Conservation (phyloP, 64 coral and sea anemone genomes). For the Stylophora pistillata region DNA sequence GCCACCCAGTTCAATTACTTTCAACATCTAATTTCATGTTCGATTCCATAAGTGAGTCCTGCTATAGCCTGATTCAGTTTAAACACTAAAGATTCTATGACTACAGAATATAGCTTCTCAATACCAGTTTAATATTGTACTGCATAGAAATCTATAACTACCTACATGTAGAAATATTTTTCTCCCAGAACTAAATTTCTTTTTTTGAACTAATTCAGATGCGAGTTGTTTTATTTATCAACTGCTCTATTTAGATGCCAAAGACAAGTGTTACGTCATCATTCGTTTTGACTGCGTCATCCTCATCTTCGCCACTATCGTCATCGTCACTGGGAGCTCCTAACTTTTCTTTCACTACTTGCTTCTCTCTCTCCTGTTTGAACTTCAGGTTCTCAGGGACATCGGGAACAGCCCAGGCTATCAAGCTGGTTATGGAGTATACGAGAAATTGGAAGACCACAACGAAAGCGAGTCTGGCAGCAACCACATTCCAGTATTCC, state of each 20-base stretch:
- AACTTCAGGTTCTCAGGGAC: conserved; percentile 67
- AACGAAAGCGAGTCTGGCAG: conserved; percentile 82
- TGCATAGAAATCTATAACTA: too few species aligned
- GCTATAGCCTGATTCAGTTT: too few species aligned
- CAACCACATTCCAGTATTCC: conserved; percentile 84
- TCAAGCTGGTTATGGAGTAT: conserved; percentile 62
- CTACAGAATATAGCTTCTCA: too few species aligned
- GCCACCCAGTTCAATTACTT: too few species aligned
- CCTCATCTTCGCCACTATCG: conserved; percentile 2
- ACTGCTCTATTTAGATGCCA: neutral
- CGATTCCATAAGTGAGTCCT: too few species aligned
- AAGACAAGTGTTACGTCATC: neutral
- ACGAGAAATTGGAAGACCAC: conserved; percentile 82
- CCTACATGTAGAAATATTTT: too few species aligned
- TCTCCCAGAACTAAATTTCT: too few species aligned
- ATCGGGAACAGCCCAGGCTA: conserved; percentile 87
- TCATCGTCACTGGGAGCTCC: conserved; percentile 33
- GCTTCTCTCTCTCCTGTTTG: conserved; percentile 66
- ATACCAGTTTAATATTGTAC: too few species aligned
- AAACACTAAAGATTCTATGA: too few species aligned
- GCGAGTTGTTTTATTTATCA: neutral
- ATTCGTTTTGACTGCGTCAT: neutral
- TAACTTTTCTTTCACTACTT: conserved; percentile 26
- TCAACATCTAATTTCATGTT: too few species aligned
- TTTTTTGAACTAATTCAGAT: too few species aligned